Base-by-base conservation (phyloP, 2,888 invertebrate species). In the Folsomia candida region DNA sequence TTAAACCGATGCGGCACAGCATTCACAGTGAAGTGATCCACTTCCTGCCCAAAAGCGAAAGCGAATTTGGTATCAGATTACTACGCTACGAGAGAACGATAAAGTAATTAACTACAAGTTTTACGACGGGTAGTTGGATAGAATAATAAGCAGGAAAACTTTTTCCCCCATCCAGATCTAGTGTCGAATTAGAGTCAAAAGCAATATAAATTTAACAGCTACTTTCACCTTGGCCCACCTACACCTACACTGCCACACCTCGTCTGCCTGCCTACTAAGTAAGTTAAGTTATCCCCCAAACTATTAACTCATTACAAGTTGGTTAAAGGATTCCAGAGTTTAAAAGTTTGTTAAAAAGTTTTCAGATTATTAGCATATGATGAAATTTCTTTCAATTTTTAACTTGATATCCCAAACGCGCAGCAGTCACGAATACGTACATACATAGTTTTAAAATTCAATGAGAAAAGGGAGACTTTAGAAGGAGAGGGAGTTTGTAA, bases 331-430 rank as follows among this genome's bases (percentile, higher is more conserved):
- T n/a, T n/a, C n/a, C n/a, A n/a, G n/a, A n/a, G n/a, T n/a, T n/a
- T n/a, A n/a, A n/a, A n/a, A n/a, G n/a, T n/a, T n/a, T n/a, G n/a
- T n/a, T n/a, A 37, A 37, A 37, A 37, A 37, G 37, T 37, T 37
- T 37, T 14, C 37, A 14, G 6, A 37, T 37, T 37, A 57, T 57
- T 57, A 57, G 2, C 25, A 59, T 22, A 25, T 59, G 20, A 59
- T 59, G 59, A 22, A 9, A 59, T 59, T 59, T 25, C 25, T 59
- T 59, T 57, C 57, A 57, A 57, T 57, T 37, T 37, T 37, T 37
- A 4, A 37, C 37, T 37, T 37, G 4, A 37, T n/a, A 37, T 37
- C 37, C 14, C 4, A 37, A 37, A n/a, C n/a, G n/a, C n/a, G n/a
- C n/a, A n/a, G n/a, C n/a, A 37, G 37, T 37, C 37, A 37, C n/a